These are phyloP conservation scores for Galagoides demidoff DNA, from an alignment of 2,797 vertebrate species.

Conservation along the genomic window DNA sequence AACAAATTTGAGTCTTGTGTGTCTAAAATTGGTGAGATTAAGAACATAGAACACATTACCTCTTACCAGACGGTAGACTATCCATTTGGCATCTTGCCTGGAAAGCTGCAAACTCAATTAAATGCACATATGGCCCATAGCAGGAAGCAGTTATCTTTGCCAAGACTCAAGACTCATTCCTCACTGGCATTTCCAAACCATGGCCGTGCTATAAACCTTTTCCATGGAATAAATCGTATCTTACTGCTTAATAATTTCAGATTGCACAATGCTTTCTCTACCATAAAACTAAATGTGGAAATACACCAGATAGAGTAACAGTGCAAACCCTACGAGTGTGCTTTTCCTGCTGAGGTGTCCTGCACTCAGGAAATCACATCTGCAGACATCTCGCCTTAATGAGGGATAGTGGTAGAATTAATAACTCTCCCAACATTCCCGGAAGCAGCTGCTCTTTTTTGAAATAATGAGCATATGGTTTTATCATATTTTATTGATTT, in stretches of 20 bases:
- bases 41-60: constrained; percentile 65
- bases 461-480: constrained; percentile 90
- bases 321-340: constrained; percentile 74
- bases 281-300: constrained; percentile 74
- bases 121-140: constrained; percentile 84
- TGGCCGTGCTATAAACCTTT: constrained; percentile 67
- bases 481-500: constrained; percentile 90
- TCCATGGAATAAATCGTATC: constrained; percentile 66
- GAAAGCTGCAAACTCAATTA: constrained; percentile 87
- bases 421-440: constrained; percentile 88
- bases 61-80: constrained; percentile 78
- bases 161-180: constrained; percentile 76
- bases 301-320: constrained; percentile 76
- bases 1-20: neutral
- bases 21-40: constrained; percentile 65
- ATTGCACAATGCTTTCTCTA: constrained; percentile 74
- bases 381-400: constrained; percentile 85
- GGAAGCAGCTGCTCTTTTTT: constrained; percentile 87
- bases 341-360: constrained; percentile 75
- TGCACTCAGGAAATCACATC: constrained; percentile 86
- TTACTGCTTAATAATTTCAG: constrained; percentile 71
- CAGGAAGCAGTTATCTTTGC: constrained; percentile 83
- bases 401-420: constrained; percentile 86
- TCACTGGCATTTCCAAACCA: constrained; percentile 74
- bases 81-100: constrained; percentile 85